Conservation (phyloP, 2,888 invertebrate species). For the Embidobia sp. region DNA sequence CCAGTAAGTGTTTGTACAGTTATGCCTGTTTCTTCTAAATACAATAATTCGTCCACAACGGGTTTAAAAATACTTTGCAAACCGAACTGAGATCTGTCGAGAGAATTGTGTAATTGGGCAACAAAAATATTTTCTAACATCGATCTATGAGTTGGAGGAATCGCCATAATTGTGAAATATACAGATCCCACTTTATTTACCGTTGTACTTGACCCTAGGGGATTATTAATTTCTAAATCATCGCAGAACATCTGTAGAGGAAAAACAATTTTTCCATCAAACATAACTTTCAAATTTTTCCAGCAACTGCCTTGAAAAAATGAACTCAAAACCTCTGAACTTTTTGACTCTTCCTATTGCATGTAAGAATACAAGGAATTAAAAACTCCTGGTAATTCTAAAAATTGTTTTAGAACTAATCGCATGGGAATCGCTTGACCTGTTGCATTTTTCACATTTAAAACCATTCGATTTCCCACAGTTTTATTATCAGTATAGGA, state of each 20-base stretch:
- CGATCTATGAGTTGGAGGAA: slow-evolving; percentile 57
- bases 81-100: slow-evolving; percentile 9
- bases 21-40: slow-evolving; percentile 22
- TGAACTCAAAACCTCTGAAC: not conserved
- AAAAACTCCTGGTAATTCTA: slow-evolving; percentile 18
- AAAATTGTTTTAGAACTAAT: slow-evolving; percentile 25
- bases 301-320: slow-evolving; percentile 20
- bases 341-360: not conserved
- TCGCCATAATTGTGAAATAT: slow-evolving; percentile 46
- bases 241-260: slow-evolving; percentile 63
- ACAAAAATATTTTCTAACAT: slow-evolving; percentile 62
- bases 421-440: slow-evolving; percentile 19
- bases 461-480: slow-evolving; percentile 33
- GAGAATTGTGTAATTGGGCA: slow-evolving; percentile 14
- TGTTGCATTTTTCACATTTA: slow-evolving; percentile 6
- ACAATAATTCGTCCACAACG: slow-evolving; percentile 13
- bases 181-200: slow-evolving; percentile 60
- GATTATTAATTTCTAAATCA: slow-evolving; percentile 64
- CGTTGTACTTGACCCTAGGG: slow-evolving; percentile 53
- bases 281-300: slow-evolving; percentile 24
- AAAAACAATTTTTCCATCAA: slow-evolving; percentile 41
- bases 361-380: not conserved
- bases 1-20: slow-evolving; percentile 1
- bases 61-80: slow-evolving; percentile 10
- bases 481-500: slow-evolving; percentile 31